Evolutionary conservation across 1,140 invertebrate genomes (phyloP), one percentile per base, ranked within the genome.

Genomic region (Goniozus legneri): DNA sequence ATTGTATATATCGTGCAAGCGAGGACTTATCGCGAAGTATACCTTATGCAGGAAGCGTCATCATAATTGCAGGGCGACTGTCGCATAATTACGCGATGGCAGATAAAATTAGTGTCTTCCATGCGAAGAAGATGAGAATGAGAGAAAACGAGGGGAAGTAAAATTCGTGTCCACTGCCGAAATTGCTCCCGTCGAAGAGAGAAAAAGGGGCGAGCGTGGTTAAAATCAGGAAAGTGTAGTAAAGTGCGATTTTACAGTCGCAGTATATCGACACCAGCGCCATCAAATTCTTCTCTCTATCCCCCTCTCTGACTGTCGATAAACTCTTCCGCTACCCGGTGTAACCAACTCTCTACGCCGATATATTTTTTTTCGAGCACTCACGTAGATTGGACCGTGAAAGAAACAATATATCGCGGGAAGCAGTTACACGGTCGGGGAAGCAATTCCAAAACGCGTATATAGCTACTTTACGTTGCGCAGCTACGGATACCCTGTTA

Each of bases 321-420:
- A n/a, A n/a, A n/a, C n/a, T n/a, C n/a, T n/a, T n/a, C n/a, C 24
- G 10, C 24, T 27, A 27, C 10, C 24, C 24, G 24, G 4, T 27
- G 24, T 27, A 27, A 27, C 24, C n/a, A n/a, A n/a, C n/a, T n/a
- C 24, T 27, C 24, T 6, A 27, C 10, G 24, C 19, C 35, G 20
- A 39, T 27, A 20, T 19, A 12, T 34, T 24, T 27, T 46, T 34
- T 41, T n/a, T 15, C 19, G 18, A 15, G 46, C 50, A 52, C 50
- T 52, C 50, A 35, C 44, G 35, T 39, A 38, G 46, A 52, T 52
- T 52, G 34, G 42, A 37, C 16, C 24, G 30, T 18, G 45, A 48
- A 38, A 43, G 34, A 27, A 38, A 18, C 30, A 30, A 49, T 38
- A n/a, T n/a, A 40, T 34, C 46, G 16, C 39, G 35, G 22, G 30